These are phyloP conservation scores for Gymnoscopelus braueri DNA, from an alignment of 2,797 vertebrate genomes.

Conservation along the genomic window DNA sequence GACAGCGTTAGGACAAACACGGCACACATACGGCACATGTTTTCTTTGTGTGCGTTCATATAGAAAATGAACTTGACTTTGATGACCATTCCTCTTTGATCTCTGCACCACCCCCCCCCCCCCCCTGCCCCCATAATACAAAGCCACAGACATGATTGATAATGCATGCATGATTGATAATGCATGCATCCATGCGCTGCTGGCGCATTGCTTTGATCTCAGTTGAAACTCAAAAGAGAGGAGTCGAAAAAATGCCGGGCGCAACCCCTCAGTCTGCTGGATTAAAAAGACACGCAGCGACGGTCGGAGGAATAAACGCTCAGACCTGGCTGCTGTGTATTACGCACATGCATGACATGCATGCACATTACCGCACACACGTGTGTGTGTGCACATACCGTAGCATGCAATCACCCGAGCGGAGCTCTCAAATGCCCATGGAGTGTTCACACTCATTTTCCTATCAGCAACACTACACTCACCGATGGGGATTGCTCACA, in stretches of 20 bases:
- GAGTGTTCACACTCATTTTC: conserved; percentile 34
- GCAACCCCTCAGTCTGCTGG: conserved; percentile 53
- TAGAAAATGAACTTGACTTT: conserved; percentile 47
- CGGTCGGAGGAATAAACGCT: conserved; percentile 38
- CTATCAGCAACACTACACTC: conserved; percentile 15
- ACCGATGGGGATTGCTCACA: conserved; percentile 28
- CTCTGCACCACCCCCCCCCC: conserved; percentile 45
- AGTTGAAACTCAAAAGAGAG: conserved; percentile 60
- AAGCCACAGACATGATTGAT: conserved; percentile 72
- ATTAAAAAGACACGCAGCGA: conserved; percentile 42
- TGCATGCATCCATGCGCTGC: conserved; percentile 62
- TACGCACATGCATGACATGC: conserved; percentile 1
- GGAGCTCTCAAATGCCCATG: conserved; percentile 34
- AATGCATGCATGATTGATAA: conserved; percentile 77
- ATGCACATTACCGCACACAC: conserved; percentile 1
- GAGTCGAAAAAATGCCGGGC: conserved; percentile 71
- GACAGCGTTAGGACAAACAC: not conserved
- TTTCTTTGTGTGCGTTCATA: conserved; percentile 13
- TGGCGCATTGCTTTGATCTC: conserved; percentile 69
- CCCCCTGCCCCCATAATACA: conserved; percentile 15
- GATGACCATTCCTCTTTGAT: conserved; percentile 70
- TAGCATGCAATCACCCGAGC: conserved; percentile 14
- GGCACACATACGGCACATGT: not conserved
- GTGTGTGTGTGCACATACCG: too few species aligned
- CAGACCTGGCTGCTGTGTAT: conserved; percentile 33